phyloP scores from a whole-genome alignment of 2,113 vertebrate genomes.

The Patagioenas fasciata region DNA sequence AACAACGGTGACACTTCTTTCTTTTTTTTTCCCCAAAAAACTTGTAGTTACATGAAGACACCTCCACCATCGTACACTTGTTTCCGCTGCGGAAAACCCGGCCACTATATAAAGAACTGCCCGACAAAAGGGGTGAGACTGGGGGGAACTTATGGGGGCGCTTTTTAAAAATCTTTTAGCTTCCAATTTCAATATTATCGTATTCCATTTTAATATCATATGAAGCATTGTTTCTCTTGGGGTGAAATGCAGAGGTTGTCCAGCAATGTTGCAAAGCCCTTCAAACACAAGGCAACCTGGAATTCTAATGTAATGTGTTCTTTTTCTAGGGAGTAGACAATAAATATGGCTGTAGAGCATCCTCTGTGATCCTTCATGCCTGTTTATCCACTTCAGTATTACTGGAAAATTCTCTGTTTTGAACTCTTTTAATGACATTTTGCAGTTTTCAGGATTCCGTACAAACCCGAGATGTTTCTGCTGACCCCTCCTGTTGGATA shows the following conservation, averaged over 20 bases:
- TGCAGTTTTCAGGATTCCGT: no score
- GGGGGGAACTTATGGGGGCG: no score
- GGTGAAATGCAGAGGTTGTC: no score
- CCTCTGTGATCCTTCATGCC: background rate
- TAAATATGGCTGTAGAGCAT: background rate
- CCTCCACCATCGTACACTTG: slow-evolving; percentile 88
- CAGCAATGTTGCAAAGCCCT: no score
- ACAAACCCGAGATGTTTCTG: no score
- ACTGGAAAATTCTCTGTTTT: background rate
- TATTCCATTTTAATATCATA: no score
- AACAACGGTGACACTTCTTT: background rate
- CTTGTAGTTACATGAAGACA: slow-evolving; percentile 85
- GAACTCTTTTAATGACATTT: no score
- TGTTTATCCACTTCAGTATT: background rate
- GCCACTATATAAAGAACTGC: slow-evolving; percentile 92
- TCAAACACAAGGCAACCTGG: background rate
- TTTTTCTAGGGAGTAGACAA: no score
- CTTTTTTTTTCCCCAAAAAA: background rate
- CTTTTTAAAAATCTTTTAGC: background rate
- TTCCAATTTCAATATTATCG: no score
- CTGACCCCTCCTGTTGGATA: no score
- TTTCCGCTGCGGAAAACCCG: slow-evolving; percentile 87
- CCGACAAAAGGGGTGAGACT: slow-evolving; percentile 84
- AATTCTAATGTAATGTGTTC: background rate
- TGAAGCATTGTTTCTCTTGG: background rate